Evolutionary conservation across 2,888 invertebrate species (phyloP), one percentile per base, ranked within the genome.

Genomic region (Biston betularia): DNA sequence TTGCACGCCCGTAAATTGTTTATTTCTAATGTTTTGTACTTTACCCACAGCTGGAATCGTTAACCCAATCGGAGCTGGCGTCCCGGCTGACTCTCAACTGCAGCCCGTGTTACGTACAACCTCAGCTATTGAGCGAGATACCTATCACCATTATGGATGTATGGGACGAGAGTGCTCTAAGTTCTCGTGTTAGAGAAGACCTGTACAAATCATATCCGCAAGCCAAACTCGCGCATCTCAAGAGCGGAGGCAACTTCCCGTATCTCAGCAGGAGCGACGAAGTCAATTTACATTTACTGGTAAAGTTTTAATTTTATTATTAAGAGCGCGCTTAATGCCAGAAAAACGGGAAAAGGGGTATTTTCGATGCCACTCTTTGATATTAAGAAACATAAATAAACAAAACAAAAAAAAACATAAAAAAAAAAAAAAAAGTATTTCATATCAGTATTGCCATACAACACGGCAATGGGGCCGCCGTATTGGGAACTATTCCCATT

Each of bases 181-280:
- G 97, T 66, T 95, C 95, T 70, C 86, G 94, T 49, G 98, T 98
- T 0, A 91, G 97, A 60, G 97, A 98, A 79, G 97, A 97, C 79
- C 90, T 98, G 74, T 97, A 97, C 85, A 97, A 97, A 84, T 96
- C 96, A 76, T 98, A 98, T 86, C 98, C 98, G 0, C 95, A 96
- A 69, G 98, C 97, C 0, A 97, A 97, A 89, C 86, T 97, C 70
- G 98, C 98, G 0, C 97, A 98, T 87, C 89, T 98, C 55, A 98
- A 98, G 85, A 96, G 95, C 72, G 98, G 98, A 0, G 98, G 98
- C 6, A 98, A 98, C 90, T 98, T 98, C 87, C 98, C 98, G 0
- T 98, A 98, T 83, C 93, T 98, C 69, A 98, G 98, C 85, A 95
- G 97, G 79, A 96, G 97, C 85, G 97, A 97, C 79, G 98, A 98